phyloP scores from a whole-genome alignment of 2,113 vertebrate genomes.

The Desmodus rotundus region DNA sequence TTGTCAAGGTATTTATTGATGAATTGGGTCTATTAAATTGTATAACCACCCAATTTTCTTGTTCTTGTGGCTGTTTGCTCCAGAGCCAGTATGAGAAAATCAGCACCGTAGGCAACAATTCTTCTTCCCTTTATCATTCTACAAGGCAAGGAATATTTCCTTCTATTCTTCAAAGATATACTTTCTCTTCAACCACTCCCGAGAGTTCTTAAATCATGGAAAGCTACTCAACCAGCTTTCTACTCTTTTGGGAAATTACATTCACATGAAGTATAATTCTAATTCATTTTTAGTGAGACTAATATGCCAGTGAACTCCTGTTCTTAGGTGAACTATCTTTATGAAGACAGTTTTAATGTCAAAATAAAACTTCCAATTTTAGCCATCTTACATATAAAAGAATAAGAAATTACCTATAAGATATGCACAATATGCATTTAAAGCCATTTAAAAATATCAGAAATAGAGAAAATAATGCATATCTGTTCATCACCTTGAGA shows the following conservation, averaged over 20 bases:
- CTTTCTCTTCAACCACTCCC: background rate
- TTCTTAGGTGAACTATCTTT: background rate
- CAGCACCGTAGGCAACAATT: background rate
- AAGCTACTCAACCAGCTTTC: background rate
- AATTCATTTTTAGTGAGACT: background rate
- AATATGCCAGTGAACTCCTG: background rate
- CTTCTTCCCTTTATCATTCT: constrained; percentile 38
- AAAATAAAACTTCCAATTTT: background rate
- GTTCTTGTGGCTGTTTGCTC: constrained; percentile 12
- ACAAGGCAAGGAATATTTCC: background rate
- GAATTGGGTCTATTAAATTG: background rate
- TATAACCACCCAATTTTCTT: constrained; percentile 52
- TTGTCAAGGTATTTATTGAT: constrained; percentile 36
- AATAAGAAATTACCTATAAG: background rate
- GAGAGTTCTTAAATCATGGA: background rate
- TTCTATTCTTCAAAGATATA: constrained; percentile 15
- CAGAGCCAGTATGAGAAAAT: background rate
- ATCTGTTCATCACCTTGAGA: background rate
- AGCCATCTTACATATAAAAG: background rate
- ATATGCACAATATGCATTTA: background rate
- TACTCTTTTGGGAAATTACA: background rate
- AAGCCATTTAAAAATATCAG: background rate
- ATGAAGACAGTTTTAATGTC: background rate
- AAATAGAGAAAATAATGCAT: background rate
- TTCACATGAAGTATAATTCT: background rate